These are phyloP conservation scores for Leptinotarsa lineolata DNA, from an alignment of 1,140 invertebrate species.

Conservation along the genomic window DNA sequence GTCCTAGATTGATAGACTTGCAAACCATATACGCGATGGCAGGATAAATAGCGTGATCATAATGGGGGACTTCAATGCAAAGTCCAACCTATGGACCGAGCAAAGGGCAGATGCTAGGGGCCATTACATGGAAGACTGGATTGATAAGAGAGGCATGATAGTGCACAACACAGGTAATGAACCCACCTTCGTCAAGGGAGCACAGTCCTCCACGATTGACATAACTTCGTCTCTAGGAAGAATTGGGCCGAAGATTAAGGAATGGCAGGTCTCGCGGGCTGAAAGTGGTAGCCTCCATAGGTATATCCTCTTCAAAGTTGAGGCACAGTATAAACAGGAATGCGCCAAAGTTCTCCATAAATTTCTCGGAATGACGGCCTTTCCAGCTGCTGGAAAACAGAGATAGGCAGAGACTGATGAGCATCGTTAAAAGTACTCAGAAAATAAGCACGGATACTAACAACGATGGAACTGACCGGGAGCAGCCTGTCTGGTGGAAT, in stretches of 20 bases:
- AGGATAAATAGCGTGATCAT: neutral
- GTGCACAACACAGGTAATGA: neutral
- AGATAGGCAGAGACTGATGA: neutral
- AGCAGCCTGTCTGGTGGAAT: conserved; percentile 9
- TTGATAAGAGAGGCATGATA: neutral
- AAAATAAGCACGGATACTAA: neutral
- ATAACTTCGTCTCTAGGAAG: neutral
- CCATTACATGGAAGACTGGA: neutral
- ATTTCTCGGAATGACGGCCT: neutral
- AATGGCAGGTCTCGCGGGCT: neutral
- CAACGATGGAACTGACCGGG: neutral
- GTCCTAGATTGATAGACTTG: neutral
- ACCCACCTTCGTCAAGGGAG: neutral
- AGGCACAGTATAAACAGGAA: neutral
- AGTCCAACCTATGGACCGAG: neutral
- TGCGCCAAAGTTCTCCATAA: neutral
- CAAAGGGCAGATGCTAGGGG: neutral
- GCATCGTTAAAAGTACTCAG: neutral
- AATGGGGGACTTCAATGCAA: neutral
- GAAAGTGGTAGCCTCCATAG: conserved; percentile 2
- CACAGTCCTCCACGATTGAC: neutral
- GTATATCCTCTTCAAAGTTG: neutral
- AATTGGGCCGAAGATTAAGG: neutral
- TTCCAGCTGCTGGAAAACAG: neutral
- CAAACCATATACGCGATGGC: neutral